Evolutionary conservation across 2,113 vertebrate genomes (phyloP).

Genomic region (Rhadina sibilatrix): DNA sequence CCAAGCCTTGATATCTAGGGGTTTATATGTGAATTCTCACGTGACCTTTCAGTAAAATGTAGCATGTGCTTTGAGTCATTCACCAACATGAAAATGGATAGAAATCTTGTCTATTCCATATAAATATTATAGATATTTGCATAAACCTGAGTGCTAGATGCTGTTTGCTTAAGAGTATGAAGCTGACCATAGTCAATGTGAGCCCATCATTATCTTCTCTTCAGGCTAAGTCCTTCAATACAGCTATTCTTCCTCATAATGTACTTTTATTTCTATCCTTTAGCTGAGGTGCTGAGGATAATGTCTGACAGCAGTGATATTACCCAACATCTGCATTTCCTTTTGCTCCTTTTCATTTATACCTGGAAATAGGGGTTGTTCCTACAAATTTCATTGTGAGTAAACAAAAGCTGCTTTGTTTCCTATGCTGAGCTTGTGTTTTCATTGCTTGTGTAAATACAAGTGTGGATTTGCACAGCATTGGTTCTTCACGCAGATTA

Average conservation of each 20-base stretch:
- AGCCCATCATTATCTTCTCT: neutral
- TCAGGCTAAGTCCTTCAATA: neutral
- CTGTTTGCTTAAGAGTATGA: neutral
- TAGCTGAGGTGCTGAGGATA: neutral
- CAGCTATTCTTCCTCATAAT: neutral
- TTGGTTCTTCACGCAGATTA: neutral
- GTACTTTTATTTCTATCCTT: neutral
- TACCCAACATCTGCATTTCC: neutral
- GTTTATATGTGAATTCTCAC: neutral
- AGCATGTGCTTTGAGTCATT: neutral
- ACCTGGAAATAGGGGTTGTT: neutral
- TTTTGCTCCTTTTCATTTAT: neutral
- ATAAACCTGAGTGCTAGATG: neutral
- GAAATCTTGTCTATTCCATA: neutral
- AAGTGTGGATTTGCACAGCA: neutral
- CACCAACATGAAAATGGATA: neutral
- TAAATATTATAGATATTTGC: neutral
- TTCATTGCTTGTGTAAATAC: neutral
- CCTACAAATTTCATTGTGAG: neutral
- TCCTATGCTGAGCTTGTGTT: neutral
- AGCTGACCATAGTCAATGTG: neutral
- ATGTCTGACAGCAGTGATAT: neutral
- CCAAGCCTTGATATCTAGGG: neutral
- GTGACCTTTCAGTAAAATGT: neutral
- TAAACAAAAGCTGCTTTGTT: neutral